These are phyloP conservation scores for Taenioides sp. DNA, from an alignment of 2,797 vertebrate genomes.

Conservation along the genomic window DNA sequence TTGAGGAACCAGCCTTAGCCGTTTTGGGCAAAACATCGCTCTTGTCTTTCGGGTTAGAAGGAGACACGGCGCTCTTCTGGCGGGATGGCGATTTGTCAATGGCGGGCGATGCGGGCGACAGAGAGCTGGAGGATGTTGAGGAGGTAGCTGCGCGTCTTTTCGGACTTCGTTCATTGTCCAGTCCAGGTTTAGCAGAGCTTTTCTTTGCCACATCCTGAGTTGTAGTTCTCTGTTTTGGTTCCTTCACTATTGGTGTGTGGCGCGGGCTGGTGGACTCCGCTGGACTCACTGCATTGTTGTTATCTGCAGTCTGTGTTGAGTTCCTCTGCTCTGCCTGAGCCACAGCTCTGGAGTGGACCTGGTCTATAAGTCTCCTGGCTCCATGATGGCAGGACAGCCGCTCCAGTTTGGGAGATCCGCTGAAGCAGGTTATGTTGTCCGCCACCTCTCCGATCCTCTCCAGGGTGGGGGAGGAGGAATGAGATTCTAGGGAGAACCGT, in stretches of 20 bases:
- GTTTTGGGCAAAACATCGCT: slow-evolving; percentile 72
- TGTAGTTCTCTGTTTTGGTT: slow-evolving; percentile 76
- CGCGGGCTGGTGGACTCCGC: slow-evolving; percentile 81
- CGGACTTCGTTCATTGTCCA: slow-evolving; percentile 80
- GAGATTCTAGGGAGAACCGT: slow-evolving; percentile 92
- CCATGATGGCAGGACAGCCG: slow-evolving; percentile 73
- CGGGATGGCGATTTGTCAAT: slow-evolving; percentile 64
- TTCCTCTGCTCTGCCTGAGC: slow-evolving; percentile 75
- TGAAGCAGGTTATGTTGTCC: slow-evolving; percentile 86
- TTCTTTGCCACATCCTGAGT: slow-evolving; percentile 74
- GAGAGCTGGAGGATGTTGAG: slow-evolving; percentile 81
- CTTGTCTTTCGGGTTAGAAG: slow-evolving; percentile 81
- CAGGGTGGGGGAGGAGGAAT: slow-evolving; percentile 86
- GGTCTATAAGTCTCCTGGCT: slow-evolving; percentile 75
- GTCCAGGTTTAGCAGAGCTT: slow-evolving; percentile 71
- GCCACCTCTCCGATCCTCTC: slow-evolving; percentile 91
- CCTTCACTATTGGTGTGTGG: slow-evolving; percentile 83
- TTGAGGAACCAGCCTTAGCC: slow-evolving; percentile 77
- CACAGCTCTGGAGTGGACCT: slow-evolving; percentile 73
- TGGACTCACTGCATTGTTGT: slow-evolving; percentile 84
- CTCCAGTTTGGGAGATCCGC: slow-evolving; percentile 79
- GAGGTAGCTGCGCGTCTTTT: slow-evolving; percentile 83
- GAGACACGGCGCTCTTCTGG: slow-evolving; percentile 70
- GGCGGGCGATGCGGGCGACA: slow-evolving; percentile 79
- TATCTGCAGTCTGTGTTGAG: slow-evolving; percentile 81